phyloP scores from a whole-genome alignment of 2,797 vertebrate genomes.

The Bradypus variegatus region DNA sequence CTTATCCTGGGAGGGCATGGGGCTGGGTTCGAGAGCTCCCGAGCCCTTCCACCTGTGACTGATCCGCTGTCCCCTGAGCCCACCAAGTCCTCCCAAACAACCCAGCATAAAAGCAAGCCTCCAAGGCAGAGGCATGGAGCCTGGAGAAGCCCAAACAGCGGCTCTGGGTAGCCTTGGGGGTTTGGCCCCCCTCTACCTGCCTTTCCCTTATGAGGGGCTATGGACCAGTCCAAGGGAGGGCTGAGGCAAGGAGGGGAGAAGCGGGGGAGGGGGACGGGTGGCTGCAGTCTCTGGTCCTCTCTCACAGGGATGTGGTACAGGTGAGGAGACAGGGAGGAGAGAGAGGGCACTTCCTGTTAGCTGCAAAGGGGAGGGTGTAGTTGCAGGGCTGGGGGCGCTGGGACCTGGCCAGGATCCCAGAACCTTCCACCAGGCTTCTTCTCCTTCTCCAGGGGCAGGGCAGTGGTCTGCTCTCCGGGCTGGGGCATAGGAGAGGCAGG shows the following conservation, averaged over 20 bases:
- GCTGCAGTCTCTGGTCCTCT: background rate
- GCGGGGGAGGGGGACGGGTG: background rate
- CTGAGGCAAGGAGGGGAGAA: background rate
- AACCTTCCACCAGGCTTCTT: background rate
- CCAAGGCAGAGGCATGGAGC: background rate
- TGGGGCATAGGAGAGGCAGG: background rate
- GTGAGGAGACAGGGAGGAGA: background rate
- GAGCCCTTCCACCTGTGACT: too few species aligned
- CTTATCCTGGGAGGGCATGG: background rate
- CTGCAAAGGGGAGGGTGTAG: background rate
- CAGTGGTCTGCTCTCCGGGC: background rate
- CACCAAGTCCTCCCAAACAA: background rate
- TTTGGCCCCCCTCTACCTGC: too few species aligned
- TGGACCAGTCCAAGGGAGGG: background rate
- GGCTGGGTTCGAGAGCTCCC: background rate
- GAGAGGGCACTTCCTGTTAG: background rate
- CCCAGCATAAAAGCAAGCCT: background rate
- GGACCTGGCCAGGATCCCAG: background rate
- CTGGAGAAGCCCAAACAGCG: rapidly evolving
- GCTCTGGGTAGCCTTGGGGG: background rate
- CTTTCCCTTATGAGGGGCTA: background rate
- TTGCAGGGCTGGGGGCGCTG: background rate
- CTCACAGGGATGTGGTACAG: background rate
- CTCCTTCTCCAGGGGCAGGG: background rate
- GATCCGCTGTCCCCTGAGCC: too few species aligned